phyloP scores from a whole-genome alignment of 2,888 invertebrate genomes.

The Thera obeliscata region DNA sequence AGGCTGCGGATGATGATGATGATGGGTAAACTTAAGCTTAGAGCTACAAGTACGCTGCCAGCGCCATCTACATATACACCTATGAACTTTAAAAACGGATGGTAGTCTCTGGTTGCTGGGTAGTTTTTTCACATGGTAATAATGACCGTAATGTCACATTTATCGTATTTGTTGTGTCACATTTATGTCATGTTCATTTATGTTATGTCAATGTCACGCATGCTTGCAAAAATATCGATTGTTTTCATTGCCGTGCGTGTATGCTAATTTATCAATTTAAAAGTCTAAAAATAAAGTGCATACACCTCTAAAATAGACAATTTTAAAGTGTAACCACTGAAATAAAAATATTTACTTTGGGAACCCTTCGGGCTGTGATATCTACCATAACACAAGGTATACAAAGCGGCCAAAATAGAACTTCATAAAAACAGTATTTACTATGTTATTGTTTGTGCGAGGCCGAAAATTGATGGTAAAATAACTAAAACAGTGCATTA shows the following conservation, averaged over 20 bases:
- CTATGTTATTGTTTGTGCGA: slow-evolving; percentile 14
- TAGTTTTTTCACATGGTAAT: neutral
- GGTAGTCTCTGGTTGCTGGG: no score
- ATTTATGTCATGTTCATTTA: neutral
- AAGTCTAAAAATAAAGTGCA: slow-evolving; percentile 8
- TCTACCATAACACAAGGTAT: slow-evolving; percentile 16
- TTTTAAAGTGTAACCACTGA: neutral
- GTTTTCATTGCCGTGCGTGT: slow-evolving; percentile 24
- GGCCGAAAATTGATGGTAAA: neutral
- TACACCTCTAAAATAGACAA: neutral
- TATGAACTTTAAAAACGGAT: no score
- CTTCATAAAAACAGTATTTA: slow-evolving; percentile 3
- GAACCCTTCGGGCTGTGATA: slow-evolving; percentile 8
- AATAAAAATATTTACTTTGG: neutral
- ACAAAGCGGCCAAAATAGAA: slow-evolving; percentile 8
- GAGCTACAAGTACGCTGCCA: no score
- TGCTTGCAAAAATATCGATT: slow-evolving; percentile 28
- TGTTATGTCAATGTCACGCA: slow-evolving; percentile 19
- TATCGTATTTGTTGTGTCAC: neutral
- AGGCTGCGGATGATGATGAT: no score
- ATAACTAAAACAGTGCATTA: slow-evolving; percentile 2
- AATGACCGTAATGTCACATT: neutral
- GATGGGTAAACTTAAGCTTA: no score
- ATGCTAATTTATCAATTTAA: slow-evolving; percentile 7
- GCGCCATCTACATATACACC: no score